Conservation (phyloP, 2,888 invertebrate species). For the Ctena decussata region DNA sequence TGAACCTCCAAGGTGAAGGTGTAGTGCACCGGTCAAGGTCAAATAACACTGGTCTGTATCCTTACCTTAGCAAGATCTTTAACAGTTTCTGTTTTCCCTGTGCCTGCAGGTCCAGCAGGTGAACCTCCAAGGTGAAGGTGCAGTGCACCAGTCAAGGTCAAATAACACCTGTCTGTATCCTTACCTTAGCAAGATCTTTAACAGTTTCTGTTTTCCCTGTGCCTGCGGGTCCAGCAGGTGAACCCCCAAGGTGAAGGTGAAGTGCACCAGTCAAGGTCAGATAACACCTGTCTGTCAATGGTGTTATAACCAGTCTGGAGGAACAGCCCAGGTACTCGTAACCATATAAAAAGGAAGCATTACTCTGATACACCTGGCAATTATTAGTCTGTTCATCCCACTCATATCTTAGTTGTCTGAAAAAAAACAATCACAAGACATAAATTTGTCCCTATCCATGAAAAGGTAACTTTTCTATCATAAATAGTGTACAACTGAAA, state of each 20-base stretch:
- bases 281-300: constrained; percentile 86
- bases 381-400: constrained; percentile 86
- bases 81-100: constrained; percentile 87
- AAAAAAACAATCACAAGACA: constrained; percentile 40
- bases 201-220: constrained; percentile 87
- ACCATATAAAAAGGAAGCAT: constrained; percentile 85
- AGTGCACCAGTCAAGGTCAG: constrained; percentile 86
- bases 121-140: constrained; percentile 86
- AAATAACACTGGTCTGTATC: constrained; percentile 86
- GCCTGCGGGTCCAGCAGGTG: constrained; percentile 86
- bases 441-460: too few species aligned
- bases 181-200: constrained; percentile 86
- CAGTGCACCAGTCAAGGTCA: constrained; percentile 86
- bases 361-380: constrained; percentile 86
- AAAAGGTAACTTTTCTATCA: too few species aligned
- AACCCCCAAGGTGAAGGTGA: constrained; percentile 86
- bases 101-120: constrained; percentile 86
- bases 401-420: constrained; percentile 86
- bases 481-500: too few species aligned
- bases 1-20: constrained; percentile 86
- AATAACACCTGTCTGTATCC: constrained; percentile 86
- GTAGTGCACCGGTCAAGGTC: constrained; percentile 85
- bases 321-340: constrained; percentile 87
- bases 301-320: constrained; percentile 86
- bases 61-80: constrained; percentile 87